These are phyloP conservation scores for Aplochiton taeniatus DNA, from an alignment of 2,797 vertebrate species.

Conservation along the genomic window DNA sequence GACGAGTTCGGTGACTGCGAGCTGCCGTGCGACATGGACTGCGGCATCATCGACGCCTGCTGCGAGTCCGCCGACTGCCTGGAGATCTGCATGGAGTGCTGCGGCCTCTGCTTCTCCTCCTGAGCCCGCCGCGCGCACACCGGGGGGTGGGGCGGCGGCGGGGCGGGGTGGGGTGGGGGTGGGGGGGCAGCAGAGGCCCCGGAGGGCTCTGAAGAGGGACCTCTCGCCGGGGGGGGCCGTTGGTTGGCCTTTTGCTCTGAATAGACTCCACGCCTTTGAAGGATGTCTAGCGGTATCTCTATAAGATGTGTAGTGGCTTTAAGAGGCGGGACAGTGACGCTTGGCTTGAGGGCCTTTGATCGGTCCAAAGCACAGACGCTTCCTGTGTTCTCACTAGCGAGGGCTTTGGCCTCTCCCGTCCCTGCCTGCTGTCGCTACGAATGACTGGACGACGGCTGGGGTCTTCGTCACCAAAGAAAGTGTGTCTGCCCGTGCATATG, in stretches of 20 bases:
- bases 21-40: slow-evolving; percentile 98
- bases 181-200: too few species aligned
- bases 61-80: slow-evolving; percentile 98
- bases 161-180: background rate
- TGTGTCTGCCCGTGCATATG: too few species aligned
- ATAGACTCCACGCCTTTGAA: too few species aligned
- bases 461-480: too few species aligned
- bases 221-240: background rate
- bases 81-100: slow-evolving; percentile 99
- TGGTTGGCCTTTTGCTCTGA: slow-evolving; percentile 27
- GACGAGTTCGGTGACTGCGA: slow-evolving; percentile 95
- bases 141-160: background rate
- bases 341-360: too few species aligned
- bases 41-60: slow-evolving; percentile 97
- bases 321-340: too few species aligned
- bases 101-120: slow-evolving; percentile 97
- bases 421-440: slow-evolving; percentile 38
- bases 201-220: too few species aligned
- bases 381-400: background rate
- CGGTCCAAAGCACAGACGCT: too few species aligned
- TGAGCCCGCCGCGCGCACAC: slow-evolving; percentile 69
- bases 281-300: too few species aligned
- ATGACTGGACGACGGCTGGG: too few species aligned
- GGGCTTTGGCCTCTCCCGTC: slow-evolving; percentile 23
- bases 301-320: too few species aligned